Conservation (phyloP, 2,888 invertebrate species). For the Eupithecia centaureata region DNA sequence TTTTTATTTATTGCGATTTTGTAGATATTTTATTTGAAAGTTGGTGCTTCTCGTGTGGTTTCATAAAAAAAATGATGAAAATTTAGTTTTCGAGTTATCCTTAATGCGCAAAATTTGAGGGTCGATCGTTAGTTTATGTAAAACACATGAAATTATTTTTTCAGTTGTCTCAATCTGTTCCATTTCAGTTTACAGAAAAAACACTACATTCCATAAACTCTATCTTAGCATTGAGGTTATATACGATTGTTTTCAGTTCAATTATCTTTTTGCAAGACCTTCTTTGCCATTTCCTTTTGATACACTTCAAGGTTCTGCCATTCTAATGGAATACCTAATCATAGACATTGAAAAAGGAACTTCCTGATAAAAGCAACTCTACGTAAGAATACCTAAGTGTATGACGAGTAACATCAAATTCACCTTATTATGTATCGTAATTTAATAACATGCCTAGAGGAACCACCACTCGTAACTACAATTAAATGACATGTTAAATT, state of each 20-base stretch:
- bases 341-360: not conserved
- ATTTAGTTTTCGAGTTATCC: too few species aligned
- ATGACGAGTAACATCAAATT: not conserved
- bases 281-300: constrained; percentile 22
- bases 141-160: too few species aligned
- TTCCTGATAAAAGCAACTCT: not conserved
- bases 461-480: not conserved
- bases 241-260: constrained; percentile 8
- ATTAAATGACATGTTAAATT: not conserved
- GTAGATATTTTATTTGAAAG: too few species aligned
- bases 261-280: constrained; percentile 24
- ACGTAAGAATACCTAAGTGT: not conserved
- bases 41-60: too few species aligned
- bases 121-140: too few species aligned
- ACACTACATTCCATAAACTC: not conserved
- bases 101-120: too few species aligned
- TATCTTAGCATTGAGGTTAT: not conserved
- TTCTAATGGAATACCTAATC: not conserved
- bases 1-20: too few species aligned
- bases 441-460: not conserved
- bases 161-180: too few species aligned
- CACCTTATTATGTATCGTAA: not conserved
- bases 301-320: constrained; percentile 18
- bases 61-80: too few species aligned
- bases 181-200: not conserved